A percentile compares a stretch with the other conserved stretches of the same genome.
phyloP scores from a whole-genome alignment of 2,113 vertebrate genomes.

The Eretmochelys imbricata region DNA sequence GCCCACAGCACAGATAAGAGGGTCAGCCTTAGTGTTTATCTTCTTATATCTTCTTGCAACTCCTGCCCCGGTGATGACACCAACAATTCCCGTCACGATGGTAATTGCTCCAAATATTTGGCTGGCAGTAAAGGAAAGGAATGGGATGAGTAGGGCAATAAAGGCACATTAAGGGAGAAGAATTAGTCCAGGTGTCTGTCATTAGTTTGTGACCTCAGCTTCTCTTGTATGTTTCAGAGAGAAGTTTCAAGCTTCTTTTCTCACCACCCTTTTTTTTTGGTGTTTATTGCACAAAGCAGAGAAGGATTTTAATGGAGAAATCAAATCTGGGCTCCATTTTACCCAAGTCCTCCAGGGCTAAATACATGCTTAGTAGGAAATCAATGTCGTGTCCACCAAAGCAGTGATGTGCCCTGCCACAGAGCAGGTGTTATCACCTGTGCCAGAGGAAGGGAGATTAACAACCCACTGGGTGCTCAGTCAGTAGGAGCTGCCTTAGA shows the following conservation, averaged over 20 bases:
- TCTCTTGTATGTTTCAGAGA: not conserved
- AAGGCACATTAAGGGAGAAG: not conserved
- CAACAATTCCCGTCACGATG: slow-evolving; percentile 84
- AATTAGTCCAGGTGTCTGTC: not conserved
- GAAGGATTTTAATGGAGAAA: not conserved
- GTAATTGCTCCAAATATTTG: slow-evolving; percentile 88
- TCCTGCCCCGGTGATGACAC: slow-evolving; percentile 83
- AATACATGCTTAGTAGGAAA: not conserved
- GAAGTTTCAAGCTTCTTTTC: not conserved
- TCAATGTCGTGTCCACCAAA: not conserved
- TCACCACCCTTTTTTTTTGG: not conserved
- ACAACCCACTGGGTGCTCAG: not conserved
- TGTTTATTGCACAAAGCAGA: not conserved
- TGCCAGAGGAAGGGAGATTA: not conserved
- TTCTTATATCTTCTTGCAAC: slow-evolving; percentile 80
- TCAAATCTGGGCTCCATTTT: not conserved
- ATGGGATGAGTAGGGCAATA: not conserved
- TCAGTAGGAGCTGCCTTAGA: not conserved
- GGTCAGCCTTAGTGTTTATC: slow-evolving; percentile 83
- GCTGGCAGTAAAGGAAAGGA: slow-evolving; percentile 76
- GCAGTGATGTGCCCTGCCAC: not conserved
- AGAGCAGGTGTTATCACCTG: not conserved
- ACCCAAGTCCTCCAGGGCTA: not conserved
- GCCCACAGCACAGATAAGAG: slow-evolving; percentile 90
- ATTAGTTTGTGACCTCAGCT: not conserved